Conservation (phyloP, 2,888 invertebrate species). For the Ichneumoninae sp. region DNA sequence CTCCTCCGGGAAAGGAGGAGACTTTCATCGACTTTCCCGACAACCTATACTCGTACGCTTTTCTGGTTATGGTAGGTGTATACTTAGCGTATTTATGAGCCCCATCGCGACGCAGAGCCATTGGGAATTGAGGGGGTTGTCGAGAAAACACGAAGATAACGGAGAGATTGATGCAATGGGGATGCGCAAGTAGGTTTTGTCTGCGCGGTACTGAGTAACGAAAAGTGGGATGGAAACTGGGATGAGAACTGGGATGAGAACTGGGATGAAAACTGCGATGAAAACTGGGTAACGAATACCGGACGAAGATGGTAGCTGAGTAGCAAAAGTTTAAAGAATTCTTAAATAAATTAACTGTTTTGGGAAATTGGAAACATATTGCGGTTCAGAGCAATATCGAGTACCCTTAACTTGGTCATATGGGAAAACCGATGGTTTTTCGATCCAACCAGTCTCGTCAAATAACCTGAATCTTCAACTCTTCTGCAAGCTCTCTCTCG, state of each 20-base stretch:
- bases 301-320: no score
- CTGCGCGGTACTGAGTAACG: no score
- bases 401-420: no score
- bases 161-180: slow-evolving; percentile 17
- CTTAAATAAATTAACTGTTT: no score
- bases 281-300: no score
- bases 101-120: slow-evolving; percentile 24
- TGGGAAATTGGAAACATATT: no score
- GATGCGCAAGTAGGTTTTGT: background rate
- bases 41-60: background rate
- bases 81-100: slow-evolving; percentile 31
- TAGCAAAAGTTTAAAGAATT: no score
- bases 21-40: slow-evolving; percentile 14
- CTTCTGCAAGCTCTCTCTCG: background rate
- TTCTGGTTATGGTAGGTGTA: background rate
- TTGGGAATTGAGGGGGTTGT: slow-evolving; percentile 21
- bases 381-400: no score
- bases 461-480: slow-evolving; percentile 39
- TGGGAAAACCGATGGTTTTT: no score
- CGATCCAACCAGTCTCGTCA: background rate
- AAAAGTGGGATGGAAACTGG: no score
- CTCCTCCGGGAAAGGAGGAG: background rate
- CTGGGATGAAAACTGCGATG: no score
- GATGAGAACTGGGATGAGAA: no score
- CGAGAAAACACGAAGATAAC: slow-evolving; percentile 25